Conservation (phyloP, 2,113 vertebrate species). For the Agapornis roseicollis region DNA sequence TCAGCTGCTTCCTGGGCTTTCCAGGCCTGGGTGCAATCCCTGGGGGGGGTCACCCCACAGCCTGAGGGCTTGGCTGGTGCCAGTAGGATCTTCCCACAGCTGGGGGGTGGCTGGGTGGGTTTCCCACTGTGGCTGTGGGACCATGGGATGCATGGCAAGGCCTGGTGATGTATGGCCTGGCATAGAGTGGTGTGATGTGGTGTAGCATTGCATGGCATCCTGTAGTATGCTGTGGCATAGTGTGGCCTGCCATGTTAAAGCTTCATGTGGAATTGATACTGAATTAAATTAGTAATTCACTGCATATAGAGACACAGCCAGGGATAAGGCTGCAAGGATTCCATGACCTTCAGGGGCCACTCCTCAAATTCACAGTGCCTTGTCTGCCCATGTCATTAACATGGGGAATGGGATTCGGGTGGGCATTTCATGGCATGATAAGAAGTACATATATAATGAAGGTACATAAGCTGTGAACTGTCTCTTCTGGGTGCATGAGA, state of each 20-base stretch:
- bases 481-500: not conserved
- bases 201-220: no score
- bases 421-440: not conserved
- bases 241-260: not conserved
- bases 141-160: accelerated
- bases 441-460: not conserved
- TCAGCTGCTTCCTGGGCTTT: not conserved
- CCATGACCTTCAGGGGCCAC: not conserved
- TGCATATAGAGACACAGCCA: not conserved
- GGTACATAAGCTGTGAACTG: not conserved
- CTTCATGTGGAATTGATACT: not conserved
- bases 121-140: not conserved
- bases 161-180: no score
- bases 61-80: not conserved
- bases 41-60: not conserved
- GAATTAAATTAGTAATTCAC: not conserved
- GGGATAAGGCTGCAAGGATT: not conserved
- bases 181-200: no score
- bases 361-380: not conserved
- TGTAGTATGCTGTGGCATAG: accelerated
- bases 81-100: not conserved
- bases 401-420: not conserved
- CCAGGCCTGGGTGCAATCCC: not conserved
- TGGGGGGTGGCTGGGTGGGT: not conserved
- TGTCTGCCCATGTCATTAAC: not conserved